Percentiles rank a stretch among this genome's conserved stretches.
Conservation (phyloP, 2,888 invertebrate species). For the Pandemis cinnamomeana region DNA sequence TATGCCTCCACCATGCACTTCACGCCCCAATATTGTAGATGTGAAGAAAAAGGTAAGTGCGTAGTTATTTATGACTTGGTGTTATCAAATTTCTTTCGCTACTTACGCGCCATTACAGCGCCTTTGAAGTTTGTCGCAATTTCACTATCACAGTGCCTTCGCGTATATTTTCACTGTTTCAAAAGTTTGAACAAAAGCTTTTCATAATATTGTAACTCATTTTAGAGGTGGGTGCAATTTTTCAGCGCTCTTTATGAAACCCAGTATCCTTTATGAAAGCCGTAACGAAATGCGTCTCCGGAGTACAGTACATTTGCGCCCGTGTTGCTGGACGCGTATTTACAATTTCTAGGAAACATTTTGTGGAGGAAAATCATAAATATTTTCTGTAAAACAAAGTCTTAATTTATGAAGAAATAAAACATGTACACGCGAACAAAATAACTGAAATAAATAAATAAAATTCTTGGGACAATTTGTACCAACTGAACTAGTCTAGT, state of each 20-base stretch:
- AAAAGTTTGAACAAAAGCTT: slow-evolving; percentile 18
- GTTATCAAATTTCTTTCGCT: too few species aligned
- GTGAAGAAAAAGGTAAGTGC: too few species aligned
- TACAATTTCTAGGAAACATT: slow-evolving; percentile 2
- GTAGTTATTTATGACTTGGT: too few species aligned
- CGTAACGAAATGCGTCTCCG: slow-evolving; percentile 29
- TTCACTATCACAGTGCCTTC: not conserved
- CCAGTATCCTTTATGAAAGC: slow-evolving; percentile 35
- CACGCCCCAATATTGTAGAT: too few species aligned
- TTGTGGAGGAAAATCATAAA: not conserved
- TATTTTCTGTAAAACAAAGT: not conserved
- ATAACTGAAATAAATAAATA: too few species aligned
- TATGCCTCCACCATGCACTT: too few species aligned
- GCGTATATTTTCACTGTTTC: slow-evolving; percentile 10
- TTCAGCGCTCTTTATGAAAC: slow-evolving; percentile 35
- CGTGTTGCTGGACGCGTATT: not conserved
- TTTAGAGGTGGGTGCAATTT: slow-evolving; percentile 25
- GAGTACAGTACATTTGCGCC: slow-evolving; percentile 22
- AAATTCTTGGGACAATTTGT: too few species aligned
- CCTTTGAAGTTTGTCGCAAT: not conserved
- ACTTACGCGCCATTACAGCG: too few species aligned
- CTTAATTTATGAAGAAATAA: too few species aligned
- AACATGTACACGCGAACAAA: too few species aligned
- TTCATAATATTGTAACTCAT: slow-evolving; percentile 18
- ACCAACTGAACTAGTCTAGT: too few species aligned